Conservation (phyloP, 2,888 invertebrate genomes). For the Xiphydria camelus region DNA sequence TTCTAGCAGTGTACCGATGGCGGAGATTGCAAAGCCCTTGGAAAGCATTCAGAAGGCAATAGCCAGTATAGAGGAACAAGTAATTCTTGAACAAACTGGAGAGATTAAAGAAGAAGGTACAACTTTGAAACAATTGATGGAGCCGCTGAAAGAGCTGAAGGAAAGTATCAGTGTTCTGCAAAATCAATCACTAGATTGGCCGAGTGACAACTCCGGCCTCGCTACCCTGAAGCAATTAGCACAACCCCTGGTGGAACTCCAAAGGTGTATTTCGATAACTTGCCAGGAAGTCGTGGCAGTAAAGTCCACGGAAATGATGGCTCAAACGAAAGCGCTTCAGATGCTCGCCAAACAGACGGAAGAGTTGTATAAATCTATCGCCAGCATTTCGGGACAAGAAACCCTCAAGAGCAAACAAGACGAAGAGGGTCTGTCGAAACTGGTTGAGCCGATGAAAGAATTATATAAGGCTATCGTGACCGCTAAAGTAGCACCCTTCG, state of each 20-base stretch:
- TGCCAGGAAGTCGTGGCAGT: constrained; percentile 37
- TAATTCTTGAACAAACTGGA: constrained; percentile 2
- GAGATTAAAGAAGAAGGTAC: constrained; percentile 3
- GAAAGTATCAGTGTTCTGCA: constrained; percentile 2
- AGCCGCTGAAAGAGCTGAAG: constrained; percentile 3
- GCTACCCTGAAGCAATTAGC: constrained; percentile 40
- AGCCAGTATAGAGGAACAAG: constrained; percentile 11
- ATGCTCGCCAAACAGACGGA: constrained; percentile 15
- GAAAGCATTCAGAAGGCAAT: constrained; percentile 14
- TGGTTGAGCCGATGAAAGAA: constrained; percentile 19
- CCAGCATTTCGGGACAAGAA: constrained; percentile 2
- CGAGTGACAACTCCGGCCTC: not conserved
- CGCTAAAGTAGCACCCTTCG: constrained; percentile 1
- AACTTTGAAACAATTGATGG: not conserved
- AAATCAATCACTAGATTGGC: not conserved
- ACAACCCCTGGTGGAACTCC: constrained; percentile 54
- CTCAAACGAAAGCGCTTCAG: constrained; percentile 7
- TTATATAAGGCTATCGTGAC: constrained; percentile 19
- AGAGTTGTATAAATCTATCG: constrained; percentile 11
- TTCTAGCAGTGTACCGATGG: not conserved
- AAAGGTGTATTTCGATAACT: constrained; percentile 46
- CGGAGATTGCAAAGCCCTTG: constrained; percentile 12
- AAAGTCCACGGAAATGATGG: not conserved
- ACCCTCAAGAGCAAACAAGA: not conserved
- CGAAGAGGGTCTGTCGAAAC: constrained; percentile 8